These are phyloP conservation scores for Sesia bembeciformis DNA, from an alignment of 2,888 invertebrate species.

Conservation along the genomic window DNA sequence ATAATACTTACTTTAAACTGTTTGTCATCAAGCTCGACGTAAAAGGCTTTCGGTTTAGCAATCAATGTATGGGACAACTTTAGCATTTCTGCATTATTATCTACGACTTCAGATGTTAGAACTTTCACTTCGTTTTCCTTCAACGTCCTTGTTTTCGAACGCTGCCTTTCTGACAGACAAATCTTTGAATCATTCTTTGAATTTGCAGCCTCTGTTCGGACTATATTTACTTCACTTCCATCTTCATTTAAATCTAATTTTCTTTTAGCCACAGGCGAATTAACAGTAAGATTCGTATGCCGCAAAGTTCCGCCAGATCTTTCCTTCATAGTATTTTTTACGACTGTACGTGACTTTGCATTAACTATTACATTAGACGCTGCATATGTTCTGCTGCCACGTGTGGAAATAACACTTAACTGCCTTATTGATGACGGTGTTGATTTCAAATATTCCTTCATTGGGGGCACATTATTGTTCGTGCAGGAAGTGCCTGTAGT, in stretches of 20 bases:
- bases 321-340: background rate
- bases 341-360: conserved; percentile 6
- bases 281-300: conserved; percentile 41
- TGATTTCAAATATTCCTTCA: conserved; percentile 8
- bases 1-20: conserved; percentile 12
- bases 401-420: background rate
- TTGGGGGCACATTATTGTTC: conserved; percentile 14
- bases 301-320: conserved; percentile 21
- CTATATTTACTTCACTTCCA: conserved; percentile 1
- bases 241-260: conserved; percentile 5
- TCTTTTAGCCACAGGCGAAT: conserved; percentile 40
- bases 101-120: conserved; percentile 34
- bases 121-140: conserved; percentile 58
- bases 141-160: conserved; percentile 57
- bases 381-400: conserved; percentile 9
- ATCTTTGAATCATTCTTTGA: conserved; percentile 6
- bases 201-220: background rate
- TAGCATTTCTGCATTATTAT: conserved; percentile 52
- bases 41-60: conserved; percentile 59
- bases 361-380: conserved; percentile 14
- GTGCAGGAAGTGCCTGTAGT: conserved; percentile 13
- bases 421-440: background rate
- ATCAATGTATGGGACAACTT: conserved; percentile 35
- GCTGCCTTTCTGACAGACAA: conserved; percentile 22
- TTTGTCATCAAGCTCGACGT: conserved; percentile 38